Base-by-base conservation (phyloP, 2,888 invertebrate genomes). In the Rhopalosiphum nymphaeae region DNA sequence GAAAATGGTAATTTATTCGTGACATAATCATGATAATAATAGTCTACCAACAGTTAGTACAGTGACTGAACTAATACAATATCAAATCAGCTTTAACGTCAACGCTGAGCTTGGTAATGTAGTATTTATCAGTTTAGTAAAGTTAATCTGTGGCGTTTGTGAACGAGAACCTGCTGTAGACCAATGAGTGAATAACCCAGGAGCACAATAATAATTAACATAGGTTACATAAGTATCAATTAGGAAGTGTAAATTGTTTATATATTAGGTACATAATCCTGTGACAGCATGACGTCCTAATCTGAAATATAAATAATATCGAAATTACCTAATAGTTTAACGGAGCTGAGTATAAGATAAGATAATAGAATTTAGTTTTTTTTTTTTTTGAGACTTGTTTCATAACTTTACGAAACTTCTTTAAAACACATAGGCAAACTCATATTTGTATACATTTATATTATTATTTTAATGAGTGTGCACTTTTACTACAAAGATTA, bases 71-170 rank as follows among this genome's bases (percentile, higher is more conserved):
- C 56, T 36, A 57, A 89, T 57, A 85, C 85, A 56, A 89, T 57
- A 57, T 89, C 42, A 89, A 57, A 57, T 89, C 57, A 29, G 42
- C 29, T 89, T 89, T 44, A 89, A 42, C 56, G 29, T 57, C 56
- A 7, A 42, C 9, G 57, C 16, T 16, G 57, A 89, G 57, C 89
- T 89, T n/a, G 46, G 57, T 16, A 13, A 57, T 26, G 42, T 29
- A 57, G 44, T 57, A 44, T 89, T 89, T 16, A 89, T 42, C 42
- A 57, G 42, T 89, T 61, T 89, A 44, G 44, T n/a, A 29, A n/a
- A 89, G 57, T 44, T 89, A 89, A 89, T 61, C 89, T 44, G 29
- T 36, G 29, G 4, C 44, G 16, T 29, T 89, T 57, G 44, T 29
- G 44, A 44, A 57, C 13, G 26, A 57, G 7, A 44, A 89, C 42